Conservation (phyloP, 2,888 invertebrate genomes). For the Heteropelma amictum region DNA sequence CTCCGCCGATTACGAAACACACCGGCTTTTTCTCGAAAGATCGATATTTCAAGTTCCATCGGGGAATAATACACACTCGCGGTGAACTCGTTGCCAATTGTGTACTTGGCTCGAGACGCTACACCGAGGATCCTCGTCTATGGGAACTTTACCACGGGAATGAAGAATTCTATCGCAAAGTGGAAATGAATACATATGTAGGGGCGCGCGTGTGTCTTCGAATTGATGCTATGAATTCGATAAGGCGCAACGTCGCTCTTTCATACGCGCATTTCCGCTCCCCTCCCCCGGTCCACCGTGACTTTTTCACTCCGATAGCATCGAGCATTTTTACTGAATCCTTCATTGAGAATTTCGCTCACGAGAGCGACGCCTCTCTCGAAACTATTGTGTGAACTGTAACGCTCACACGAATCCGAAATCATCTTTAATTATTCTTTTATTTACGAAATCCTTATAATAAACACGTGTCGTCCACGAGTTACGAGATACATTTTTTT, state of each 20-base stretch:
- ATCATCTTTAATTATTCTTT: conserved; percentile 68
- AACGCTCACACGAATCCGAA: conserved; percentile 69
- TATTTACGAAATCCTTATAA: conserved; percentile 66
- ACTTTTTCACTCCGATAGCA: conserved; percentile 9
- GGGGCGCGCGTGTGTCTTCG: conserved; percentile 14
- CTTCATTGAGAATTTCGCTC: conserved; percentile 65
- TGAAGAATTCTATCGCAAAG: conserved; percentile 66
- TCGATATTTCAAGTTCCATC: neutral
- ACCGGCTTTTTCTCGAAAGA: neutral
- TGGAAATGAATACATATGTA: conserved; percentile 55
- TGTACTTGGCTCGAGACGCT: neutral
- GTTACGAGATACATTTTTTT: no score
- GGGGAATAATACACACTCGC: neutral
- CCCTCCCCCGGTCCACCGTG: conserved; percentile 49
- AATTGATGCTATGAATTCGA: conserved; percentile 26
- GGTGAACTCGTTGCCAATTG: neutral
- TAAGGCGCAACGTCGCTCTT: conserved; percentile 19
- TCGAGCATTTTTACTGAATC: conserved; percentile 34
- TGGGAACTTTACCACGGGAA: conserved; percentile 76
- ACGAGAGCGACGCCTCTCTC: conserved; percentile 1
- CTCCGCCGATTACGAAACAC: no score
- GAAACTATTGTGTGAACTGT: conserved; percentile 70
- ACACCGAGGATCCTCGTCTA: conserved; percentile 22
- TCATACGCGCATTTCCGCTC: conserved; percentile 36
- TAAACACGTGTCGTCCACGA: no score